These are phyloP conservation scores for Dolichopus griseipennis DNA, from an alignment of 2,888 invertebrate species.

Conservation along the genomic window DNA sequence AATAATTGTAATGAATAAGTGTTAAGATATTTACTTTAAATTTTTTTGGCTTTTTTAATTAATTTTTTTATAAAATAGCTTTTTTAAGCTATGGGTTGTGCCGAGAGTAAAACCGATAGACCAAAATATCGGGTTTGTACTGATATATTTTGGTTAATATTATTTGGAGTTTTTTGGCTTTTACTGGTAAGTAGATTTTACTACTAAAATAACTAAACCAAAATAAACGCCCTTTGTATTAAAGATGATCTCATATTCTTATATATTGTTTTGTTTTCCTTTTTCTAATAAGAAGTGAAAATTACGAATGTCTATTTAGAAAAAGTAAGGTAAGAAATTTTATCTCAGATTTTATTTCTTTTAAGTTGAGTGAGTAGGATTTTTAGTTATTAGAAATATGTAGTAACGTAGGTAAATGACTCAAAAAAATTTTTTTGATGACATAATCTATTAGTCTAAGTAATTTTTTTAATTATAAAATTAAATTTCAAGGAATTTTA, in stretches of 20 bases:
- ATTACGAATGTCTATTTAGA: not conserved
- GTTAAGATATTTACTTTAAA: too few species aligned
- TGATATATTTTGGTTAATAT: constrained; percentile 70
- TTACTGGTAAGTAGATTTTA: constrained; percentile 57
- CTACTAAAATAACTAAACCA: not conserved
- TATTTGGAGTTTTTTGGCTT: constrained; percentile 73
- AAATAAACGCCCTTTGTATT: not conserved
- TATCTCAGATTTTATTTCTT: too few species aligned
- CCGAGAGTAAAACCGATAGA: constrained; percentile 49
- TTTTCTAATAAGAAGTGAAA: not conserved
- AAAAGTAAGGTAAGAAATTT: too few species aligned
- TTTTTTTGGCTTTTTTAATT: too few species aligned
- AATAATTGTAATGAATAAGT: too few species aligned
- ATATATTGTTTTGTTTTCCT: not conserved
- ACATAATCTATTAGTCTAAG: too few species aligned
- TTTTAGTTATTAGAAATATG: too few species aligned
- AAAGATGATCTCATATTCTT: constrained; percentile 21
- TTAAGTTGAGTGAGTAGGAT: too few species aligned
- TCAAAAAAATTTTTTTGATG: too few species aligned
- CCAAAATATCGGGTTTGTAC: constrained; percentile 70
- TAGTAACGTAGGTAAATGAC: too few species aligned
- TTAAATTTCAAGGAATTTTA: too few species aligned
- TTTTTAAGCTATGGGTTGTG: constrained; percentile 52
- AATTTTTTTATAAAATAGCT: not conserved
- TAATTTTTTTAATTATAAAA: too few species aligned